These are phyloP conservation scores for Synergus umbraculus DNA, from an alignment of 2,888 invertebrate genomes.

Conservation along the genomic window DNA sequence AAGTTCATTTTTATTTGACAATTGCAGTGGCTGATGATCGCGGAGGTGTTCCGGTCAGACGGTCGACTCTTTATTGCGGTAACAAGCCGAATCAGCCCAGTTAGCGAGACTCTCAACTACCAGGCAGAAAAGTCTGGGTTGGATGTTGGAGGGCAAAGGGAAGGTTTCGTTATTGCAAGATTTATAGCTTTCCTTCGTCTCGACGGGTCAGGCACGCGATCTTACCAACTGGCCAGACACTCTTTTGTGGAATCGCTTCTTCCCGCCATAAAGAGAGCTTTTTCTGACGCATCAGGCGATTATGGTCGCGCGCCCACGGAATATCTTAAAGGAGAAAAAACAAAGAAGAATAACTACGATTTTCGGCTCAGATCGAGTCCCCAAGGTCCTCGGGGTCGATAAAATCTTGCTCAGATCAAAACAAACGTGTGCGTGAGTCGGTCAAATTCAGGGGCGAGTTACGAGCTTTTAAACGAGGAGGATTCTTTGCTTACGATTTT, in stretches of 20 bases:
- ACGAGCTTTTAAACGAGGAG: neutral
- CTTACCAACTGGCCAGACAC: constrained; percentile 43
- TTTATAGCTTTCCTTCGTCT: constrained; percentile 68
- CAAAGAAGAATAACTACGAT: constrained; percentile 33
- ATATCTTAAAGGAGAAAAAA: constrained; percentile 30
- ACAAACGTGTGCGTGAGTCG: constrained; percentile 8
- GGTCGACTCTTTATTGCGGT: constrained; percentile 67
- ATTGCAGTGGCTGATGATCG: constrained; percentile 52
- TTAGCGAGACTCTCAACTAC: constrained; percentile 57
- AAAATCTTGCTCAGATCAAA: constrained; percentile 8
- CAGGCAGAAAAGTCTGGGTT: constrained; percentile 45
- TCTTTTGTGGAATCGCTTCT: constrained; percentile 45
- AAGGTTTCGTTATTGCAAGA: constrained; percentile 65
- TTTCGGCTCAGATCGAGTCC: constrained; percentile 33
- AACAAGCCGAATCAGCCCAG: constrained; percentile 64
- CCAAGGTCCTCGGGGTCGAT: constrained; percentile 21
- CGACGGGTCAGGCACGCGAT: constrained; percentile 48
- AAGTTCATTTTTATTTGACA: constrained; percentile 7
- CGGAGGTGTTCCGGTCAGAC: constrained; percentile 65
- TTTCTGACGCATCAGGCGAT: constrained; percentile 46
- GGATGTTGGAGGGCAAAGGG: constrained; percentile 43
- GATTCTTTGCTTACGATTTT: neutral
- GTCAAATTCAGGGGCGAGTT: neutral
- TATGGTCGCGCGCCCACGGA: constrained; percentile 43
- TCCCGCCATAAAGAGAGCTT: constrained; percentile 51